Evolutionary conservation across 2,797 vertebrate genomes (phyloP), one percentile per base, ranked within the genome.

Genomic region (Mormyrops attenuatus): DNA sequence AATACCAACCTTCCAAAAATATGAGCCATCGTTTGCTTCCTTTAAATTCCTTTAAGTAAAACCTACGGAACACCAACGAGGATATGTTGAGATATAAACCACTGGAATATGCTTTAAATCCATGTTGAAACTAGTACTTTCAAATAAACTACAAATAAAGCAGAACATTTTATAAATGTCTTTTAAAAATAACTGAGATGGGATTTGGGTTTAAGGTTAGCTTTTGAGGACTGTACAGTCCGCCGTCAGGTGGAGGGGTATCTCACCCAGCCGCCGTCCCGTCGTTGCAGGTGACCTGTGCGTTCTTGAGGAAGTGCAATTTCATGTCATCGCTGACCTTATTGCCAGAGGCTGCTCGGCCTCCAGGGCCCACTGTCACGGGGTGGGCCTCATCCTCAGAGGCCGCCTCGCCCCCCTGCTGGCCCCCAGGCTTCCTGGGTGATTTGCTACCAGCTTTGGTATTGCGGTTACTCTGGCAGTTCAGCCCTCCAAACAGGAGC

Each of bases 1-100:
- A 95, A 96, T 93, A 94, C 95, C 94, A 93, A 95, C 95, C 96
- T 94, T 96, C 96, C 93, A 97, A 93, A 95, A 97, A 97, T 94
- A 96, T 91, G 92, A 96, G 93, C 95, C 96, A 96, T 91, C 94
- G 93, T 90, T 95, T 97, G 92, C 94, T 97, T 92, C 94, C 94
- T 95, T 95, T 96, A 92, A 95, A 94, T 93, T 96, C 96, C 92
- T 96, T 96, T 82, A 96, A 93, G 93, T 96, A 95, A 93, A 95
- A 96, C 90, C 96, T 97, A 91, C 22, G 86, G 91, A 94, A 1
- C 8, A 90, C 89, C 94, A 94, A 94, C 92, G 93, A 93, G 92
- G 30, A 92, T 89, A 90, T 89, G 90, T 89, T 89, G 82, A 88
- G 89, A 73, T 84, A 90, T 44, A 49, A 88, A 89, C 80, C 57